Base-by-base conservation (phyloP, 2,888 invertebrate species). In the Acanthoscelides obtectus region DNA sequence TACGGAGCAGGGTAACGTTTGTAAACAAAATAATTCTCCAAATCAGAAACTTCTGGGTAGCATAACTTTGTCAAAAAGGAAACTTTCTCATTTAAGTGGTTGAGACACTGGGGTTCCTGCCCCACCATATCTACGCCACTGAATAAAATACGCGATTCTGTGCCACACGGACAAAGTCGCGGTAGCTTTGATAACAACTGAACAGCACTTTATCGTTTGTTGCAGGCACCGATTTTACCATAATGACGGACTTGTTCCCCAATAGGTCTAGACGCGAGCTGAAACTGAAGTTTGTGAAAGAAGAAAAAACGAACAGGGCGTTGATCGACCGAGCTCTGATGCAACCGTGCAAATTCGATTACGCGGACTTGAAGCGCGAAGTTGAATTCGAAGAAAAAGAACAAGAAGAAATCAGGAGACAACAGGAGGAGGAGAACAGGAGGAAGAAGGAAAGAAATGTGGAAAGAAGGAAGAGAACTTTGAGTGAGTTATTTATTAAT, bases 251-350 rank as follows among this genome's bases (percentile, higher is more conserved):
- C 69, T 86, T 95, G 66, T 97, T 97, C 86, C 84, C 95, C 0
- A 90, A 90, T 66, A 88, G 97, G 73, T 91, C 90, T 0, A 86
- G 98, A 19, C 87, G 90, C 71, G 97, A 98, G 80, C 87, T 98
- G 12, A 98, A 98, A 85, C 86, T 93, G 27, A 98, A 98, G 86
- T 98, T 95, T 83, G 97, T 97, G 82, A 93, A 94, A 79, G 98
- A 98, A 84, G 98, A 98, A 82, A 88, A 90, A 81, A 83, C 89
- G 0, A 95, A 95, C 85, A 86, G 88, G n/a, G 84, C 86, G 1
- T 87, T 94, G 72, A 88, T 96, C 3, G 93, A 94, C 82, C 92
- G 91, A 80, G 95, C 94, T 0, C 83, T 96, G 0, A 88, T 90
- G 17, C 89, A 91, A 75, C 91, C 91, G 0, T 89, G 90, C 64